Conservation (phyloP, 2,113 vertebrate genomes). For the Coptodon bakossiorum region DNA sequence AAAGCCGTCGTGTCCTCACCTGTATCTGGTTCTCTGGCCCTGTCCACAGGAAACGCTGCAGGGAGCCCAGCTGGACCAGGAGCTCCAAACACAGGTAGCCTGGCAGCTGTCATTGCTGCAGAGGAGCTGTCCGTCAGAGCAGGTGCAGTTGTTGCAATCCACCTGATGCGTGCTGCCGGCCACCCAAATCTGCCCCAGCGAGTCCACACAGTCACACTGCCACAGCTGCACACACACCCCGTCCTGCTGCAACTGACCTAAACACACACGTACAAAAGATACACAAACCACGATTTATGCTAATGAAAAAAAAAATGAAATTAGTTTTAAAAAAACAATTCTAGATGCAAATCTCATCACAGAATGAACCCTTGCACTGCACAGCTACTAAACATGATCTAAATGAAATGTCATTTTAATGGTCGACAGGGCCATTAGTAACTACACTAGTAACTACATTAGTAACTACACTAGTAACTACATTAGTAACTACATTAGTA, state of each 20-base stretch:
- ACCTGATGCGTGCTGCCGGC: constrained; percentile 75
- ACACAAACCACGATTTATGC: not conserved
- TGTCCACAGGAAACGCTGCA: constrained; percentile 80
- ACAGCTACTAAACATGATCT: not conserved
- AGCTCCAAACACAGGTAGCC: constrained; percentile 76
- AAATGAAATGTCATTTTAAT: not conserved
- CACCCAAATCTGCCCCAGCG: constrained; percentile 75
- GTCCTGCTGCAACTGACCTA: constrained; percentile 79
- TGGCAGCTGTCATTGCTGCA: constrained; percentile 75
- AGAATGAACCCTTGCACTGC: rapidly evolving
- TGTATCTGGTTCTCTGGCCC: constrained; percentile 76
- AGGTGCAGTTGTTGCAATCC: constrained; percentile 82
- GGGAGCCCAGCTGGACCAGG: constrained; percentile 82
- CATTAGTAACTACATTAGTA: not conserved
- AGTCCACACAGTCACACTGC: constrained; percentile 83
- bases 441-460: too few species aligned
- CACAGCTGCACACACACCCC: constrained; percentile 70
- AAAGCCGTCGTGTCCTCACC: constrained; percentile 49
- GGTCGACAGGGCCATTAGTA: not conserved
- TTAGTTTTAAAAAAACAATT: not conserved
- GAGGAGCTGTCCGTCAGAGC: constrained; percentile 68
- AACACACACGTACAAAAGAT: not conserved
- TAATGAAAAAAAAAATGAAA: not conserved
- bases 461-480: not conserved
- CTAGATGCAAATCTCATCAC: not conserved